Evolutionary conservation across 2,113 vertebrate genomes (phyloP), one percentile per base, ranked within the genome.

Genomic region (Chamaea fasciata): DNA sequence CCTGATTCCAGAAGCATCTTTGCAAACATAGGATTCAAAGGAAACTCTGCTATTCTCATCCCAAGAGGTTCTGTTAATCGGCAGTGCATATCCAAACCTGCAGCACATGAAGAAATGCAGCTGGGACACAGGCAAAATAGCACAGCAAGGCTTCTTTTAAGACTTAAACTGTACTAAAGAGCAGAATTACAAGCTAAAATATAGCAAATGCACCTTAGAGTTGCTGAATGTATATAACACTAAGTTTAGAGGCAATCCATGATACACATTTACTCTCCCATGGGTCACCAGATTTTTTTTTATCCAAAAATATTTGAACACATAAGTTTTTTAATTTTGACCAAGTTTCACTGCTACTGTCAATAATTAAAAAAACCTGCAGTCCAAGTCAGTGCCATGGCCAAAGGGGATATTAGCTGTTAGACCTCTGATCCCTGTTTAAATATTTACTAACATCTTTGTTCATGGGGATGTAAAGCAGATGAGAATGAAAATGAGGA

Each of bases 1-100:
- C 98, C 98, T 22, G 99, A 99, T 92, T 99, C 99, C n/a, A 99
- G 98, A 57, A 99, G 98, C 99, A 99, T 99, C 98, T 99, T 99
- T 68, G 99, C 99, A 97, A 99, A 99, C 99, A 99, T 99, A 24
- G 99, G 99, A 94, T 98, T 99, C 97, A 99, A 98, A 78, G 99
- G 99, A 79, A 99, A 99, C 96, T 99, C 99, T 7, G 99, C 99
- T 98, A 99, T 99, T 67, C 98, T 98, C 74, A 99, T 96, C 10
- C 99, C 99, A 62, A 99, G 98, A 4, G 99, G 99, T 88, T 99
- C 99, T 13, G 99, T 99, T 60, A 99, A 96, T 37, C 97, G 98
- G 65, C 99, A 99, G 64, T 99, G 99, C 97, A 99, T 99, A 96
- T 99, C 99, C 96, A 99, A 92, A 92, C 99, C 99, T 99, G 97